Percentiles rank a stretch among this genome's conserved stretches.
Evolutionary conservation across 2,797 vertebrate genomes (phyloP).

Genomic region (Dendrocincla tyrannina): DNA sequence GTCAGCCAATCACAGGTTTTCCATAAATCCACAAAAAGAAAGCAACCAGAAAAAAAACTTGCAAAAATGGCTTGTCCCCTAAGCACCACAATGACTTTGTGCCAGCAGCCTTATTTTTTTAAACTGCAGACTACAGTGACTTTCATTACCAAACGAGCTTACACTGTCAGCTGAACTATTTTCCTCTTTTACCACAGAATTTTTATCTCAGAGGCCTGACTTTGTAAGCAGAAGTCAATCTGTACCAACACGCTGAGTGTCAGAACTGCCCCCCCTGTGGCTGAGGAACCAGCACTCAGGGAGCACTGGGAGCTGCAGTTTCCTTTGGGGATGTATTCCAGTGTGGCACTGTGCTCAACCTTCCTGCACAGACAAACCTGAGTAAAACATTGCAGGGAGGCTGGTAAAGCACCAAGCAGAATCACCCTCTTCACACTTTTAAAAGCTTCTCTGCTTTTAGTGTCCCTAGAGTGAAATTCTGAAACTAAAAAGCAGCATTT

Average conservation of each 20-base stretch:
- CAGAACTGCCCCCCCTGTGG: background rate
- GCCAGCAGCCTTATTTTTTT: background rate
- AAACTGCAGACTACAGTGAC: background rate
- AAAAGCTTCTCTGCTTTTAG: background rate
- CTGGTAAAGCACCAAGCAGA: background rate
- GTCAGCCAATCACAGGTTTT: background rate
- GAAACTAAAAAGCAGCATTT: background rate
- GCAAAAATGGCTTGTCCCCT: background rate
- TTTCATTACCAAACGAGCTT: background rate
- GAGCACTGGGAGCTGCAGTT: background rate
- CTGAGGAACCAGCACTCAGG: background rate
- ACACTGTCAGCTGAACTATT: background rate
- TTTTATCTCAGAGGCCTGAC: background rate
- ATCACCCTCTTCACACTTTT: background rate
- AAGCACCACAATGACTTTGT: background rate
- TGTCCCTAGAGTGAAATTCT: background rate
- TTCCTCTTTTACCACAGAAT: background rate
- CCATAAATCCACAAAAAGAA: background rate
- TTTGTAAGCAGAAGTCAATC: background rate
- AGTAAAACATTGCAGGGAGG: background rate
- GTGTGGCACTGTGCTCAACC: too few species aligned
- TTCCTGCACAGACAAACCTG: background rate
- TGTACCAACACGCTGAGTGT: background rate
- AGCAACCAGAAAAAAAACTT: background rate
- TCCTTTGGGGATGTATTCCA: background rate